Base-by-base conservation (phyloP, 2,888 invertebrate species). In the Arctia plantaginis region DNA sequence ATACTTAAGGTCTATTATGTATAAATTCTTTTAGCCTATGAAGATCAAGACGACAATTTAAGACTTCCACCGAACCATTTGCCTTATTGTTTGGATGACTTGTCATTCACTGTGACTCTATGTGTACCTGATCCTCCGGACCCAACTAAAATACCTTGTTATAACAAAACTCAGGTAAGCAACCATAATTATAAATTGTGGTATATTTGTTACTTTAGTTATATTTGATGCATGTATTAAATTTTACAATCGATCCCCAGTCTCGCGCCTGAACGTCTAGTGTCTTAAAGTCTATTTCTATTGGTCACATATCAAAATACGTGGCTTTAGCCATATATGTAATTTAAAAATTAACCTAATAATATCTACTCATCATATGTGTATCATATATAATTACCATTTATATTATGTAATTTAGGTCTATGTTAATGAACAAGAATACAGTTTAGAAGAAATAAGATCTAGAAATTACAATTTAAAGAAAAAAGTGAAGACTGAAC, bases 401-500 rank as follows among this genome's bases (percentile, higher is more conserved):
- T 69, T 41, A 41, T 62, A 23, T 39, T 64, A 71, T 33, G 33
- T 66, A 20, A 73, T 88, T 55, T 81, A 96, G 96, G 96, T 96
- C 66, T 96, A 96, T 88, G 91, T 93, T 78, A 91, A 92, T 84
- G 96, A 96, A 80, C 96, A 96, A 80, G 98, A 98, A 94, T 97
- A 96, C 91, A 97, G 97, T 89, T 96, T 98, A 93, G 98, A 98
- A 94, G 98, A 98, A 95, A 95, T 98, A 81, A 95, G 97, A 86
- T 97, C 97, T 77, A 94, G 95, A 83, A 95, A 96, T 88, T 97
- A 97, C 89, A 92, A 89, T 86, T 86, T 95, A 87, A 88, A 91
- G 86, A 92, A 83, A 83, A 90, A 88, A 87, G 77, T 73, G 70
- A 93, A 93, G 89, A 88, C 89, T 88, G 93, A 92, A 87, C 86